A percentile compares a stretch with the other conserved stretches of the same genome.
Evolutionary conservation across 2,113 vertebrate genomes (phyloP).

Genomic region (Xenopus borealis): DNA sequence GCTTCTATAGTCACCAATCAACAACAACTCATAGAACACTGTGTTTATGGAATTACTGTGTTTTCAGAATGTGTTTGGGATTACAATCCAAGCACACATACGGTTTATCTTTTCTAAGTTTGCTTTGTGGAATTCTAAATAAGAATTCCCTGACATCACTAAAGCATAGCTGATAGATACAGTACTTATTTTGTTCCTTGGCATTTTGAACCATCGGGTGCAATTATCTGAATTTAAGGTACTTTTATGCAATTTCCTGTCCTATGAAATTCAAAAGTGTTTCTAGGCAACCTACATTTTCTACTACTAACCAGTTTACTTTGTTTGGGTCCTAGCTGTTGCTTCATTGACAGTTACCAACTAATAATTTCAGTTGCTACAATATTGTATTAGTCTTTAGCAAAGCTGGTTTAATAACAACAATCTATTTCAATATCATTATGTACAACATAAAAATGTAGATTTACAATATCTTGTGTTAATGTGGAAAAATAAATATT

Average conservation of each 20-base stretch:
- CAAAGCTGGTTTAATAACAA: too few relatives aligned
- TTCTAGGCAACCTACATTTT: conserved; percentile 14
- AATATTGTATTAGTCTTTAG: too few relatives aligned
- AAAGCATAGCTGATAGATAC: conserved; percentile 26
- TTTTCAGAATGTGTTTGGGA: conserved; percentile 9
- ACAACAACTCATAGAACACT: not conserved
- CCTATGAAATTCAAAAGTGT: not conserved
- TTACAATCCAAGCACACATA: conserved; percentile 24
- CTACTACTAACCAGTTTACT: not conserved
- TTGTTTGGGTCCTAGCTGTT: not conserved
- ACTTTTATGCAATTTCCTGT: conserved; percentile 26
- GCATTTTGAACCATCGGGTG: conserved; percentile 23
- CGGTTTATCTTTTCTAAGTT: conserved; percentile 8
- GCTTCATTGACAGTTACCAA: not conserved
- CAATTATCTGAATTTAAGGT: conserved; percentile 20
- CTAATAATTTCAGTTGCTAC: too few relatives aligned
- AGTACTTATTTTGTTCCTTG: not conserved
- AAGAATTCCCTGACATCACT: conserved; percentile 20
- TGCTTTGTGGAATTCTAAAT: conserved; percentile 5
- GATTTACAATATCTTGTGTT: too few relatives aligned
- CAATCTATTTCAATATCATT: too few relatives aligned
- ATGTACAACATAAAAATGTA: too few relatives aligned
- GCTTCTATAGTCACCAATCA: conserved; percentile 15
- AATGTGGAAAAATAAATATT: too few relatives aligned
- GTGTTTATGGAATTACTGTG: not conserved